These are phyloP conservation scores for Chrysina gloriosa DNA, from an alignment of 2,888 invertebrate genomes.

Conservation along the genomic window DNA sequence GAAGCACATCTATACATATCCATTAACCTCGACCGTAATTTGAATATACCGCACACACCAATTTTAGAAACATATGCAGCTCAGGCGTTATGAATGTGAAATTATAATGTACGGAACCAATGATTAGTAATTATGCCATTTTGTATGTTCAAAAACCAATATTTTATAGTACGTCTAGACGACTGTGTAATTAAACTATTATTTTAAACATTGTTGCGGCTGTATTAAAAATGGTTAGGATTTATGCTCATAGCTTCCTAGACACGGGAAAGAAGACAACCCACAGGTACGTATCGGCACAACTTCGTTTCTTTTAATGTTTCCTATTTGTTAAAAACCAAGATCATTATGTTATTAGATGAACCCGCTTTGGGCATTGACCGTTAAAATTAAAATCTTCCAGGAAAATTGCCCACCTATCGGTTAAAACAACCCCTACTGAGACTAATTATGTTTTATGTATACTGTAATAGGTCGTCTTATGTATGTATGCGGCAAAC, in stretches of 20 bases:
- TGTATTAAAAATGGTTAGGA: constrained; percentile 45
- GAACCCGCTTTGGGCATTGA: constrained; percentile 38
- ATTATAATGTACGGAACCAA: constrained; percentile 46
- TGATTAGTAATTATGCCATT: constrained; percentile 52
- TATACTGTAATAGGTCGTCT: constrained; percentile 3
- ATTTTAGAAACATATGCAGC: constrained; percentile 41
- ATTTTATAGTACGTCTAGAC: constrained; percentile 53
- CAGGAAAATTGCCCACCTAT: not conserved
- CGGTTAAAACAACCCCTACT: constrained; percentile 34
- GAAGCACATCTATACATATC: constrained; percentile 22
- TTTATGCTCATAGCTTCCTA: constrained; percentile 1
- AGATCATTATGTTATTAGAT: constrained; percentile 45
- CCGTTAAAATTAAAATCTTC: constrained; percentile 34
- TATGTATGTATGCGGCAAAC: constrained; percentile 9
- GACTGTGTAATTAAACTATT: constrained; percentile 48
- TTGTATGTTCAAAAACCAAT: constrained; percentile 54
- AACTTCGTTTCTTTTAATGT: constrained; percentile 36
- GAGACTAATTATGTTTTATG: constrained; percentile 38
- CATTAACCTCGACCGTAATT: constrained; percentile 41
- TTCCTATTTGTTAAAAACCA: constrained; percentile 44
- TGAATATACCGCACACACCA: constrained; percentile 45
- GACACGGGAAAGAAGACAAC: not conserved
- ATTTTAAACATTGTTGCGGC: constrained; percentile 37
- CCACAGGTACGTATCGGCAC: not conserved
- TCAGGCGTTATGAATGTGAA: constrained; percentile 44